These are phyloP conservation scores for Cerastoderma edule DNA, from an alignment of 2,888 invertebrate genomes.

Conservation along the genomic window DNA sequence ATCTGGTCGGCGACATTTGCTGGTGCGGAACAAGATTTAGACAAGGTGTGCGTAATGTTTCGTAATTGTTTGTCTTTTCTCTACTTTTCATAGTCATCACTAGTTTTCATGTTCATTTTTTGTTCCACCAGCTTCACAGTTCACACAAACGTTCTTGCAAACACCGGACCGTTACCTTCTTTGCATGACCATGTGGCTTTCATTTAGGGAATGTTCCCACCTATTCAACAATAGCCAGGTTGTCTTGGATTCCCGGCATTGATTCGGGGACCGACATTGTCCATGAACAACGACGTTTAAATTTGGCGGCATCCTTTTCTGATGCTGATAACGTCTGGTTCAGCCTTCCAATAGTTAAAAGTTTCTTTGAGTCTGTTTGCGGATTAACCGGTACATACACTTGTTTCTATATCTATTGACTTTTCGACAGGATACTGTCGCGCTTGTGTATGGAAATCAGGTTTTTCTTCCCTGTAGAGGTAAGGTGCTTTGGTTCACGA, in stretches of 20 bases:
- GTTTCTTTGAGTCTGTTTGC: constrained; percentile 1
- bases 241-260: neutral
- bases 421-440: constrained; percentile 20
- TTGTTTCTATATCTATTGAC: neutral
- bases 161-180: constrained; percentile 17
- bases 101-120: constrained; percentile 14
- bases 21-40: neutral
- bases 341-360: constrained; percentile 18
- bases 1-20: constrained; percentile 44
- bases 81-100: constrained; percentile 10
- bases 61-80: constrained; percentile 27
- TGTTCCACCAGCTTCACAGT: constrained; percentile 28
- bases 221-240: constrained; percentile 20
- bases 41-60: constrained; percentile 27
- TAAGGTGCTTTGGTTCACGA: constrained; percentile 18
- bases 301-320: neutral
- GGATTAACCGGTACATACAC: constrained; percentile 27
- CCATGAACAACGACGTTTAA: constrained; percentile 30
- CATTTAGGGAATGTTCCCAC: constrained; percentile 20
- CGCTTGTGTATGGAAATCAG: neutral
- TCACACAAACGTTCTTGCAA: constrained; percentile 10
- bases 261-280: constrained; percentile 1
- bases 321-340: constrained; percentile 18
- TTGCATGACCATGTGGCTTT: constrained; percentile 8
- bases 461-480: neutral